Conservation (phyloP, 2,888 invertebrate genomes). For the Lasioglossum villosulum region DNA sequence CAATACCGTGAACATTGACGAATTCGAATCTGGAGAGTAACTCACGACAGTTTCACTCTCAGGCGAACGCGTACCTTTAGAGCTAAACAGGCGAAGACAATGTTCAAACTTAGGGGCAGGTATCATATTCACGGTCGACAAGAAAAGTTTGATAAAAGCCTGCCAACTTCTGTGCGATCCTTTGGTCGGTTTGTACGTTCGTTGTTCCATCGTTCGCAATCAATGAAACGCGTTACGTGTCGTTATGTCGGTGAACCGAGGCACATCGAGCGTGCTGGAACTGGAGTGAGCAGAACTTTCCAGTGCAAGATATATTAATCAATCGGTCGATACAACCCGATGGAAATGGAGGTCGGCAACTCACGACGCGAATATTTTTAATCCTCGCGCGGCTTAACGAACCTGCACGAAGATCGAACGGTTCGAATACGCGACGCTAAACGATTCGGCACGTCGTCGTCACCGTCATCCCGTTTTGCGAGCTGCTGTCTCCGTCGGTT, state of each 20-base stretch:
- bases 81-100: not conserved
- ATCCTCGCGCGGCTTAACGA: conserved; percentile 42
- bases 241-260: not conserved
- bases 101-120: no score
- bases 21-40: no score
- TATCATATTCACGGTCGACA: no score
- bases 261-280: conserved; percentile 15
- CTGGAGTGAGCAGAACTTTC: not conserved
- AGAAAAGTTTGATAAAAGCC: not conserved
- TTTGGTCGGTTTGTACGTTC: not conserved
- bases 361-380: conserved; percentile 43
- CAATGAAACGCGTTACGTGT: not conserved
- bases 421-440: conserved; percentile 51
- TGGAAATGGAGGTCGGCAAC: conserved; percentile 45
- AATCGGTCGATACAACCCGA: conserved; percentile 28
- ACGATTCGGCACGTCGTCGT: conserved; percentile 62
- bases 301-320: conserved; percentile 32
- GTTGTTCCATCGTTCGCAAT: not conserved
- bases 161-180: not conserved
- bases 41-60: no score
- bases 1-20: no score
- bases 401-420: conserved; percentile 32
- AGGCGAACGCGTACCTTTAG: no score
- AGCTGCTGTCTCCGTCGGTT: conserved; percentile 4
- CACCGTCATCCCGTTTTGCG: conserved; percentile 15